Base-by-base conservation (phyloP, 1,140 invertebrate species). In the Euwallacea similis region DNA sequence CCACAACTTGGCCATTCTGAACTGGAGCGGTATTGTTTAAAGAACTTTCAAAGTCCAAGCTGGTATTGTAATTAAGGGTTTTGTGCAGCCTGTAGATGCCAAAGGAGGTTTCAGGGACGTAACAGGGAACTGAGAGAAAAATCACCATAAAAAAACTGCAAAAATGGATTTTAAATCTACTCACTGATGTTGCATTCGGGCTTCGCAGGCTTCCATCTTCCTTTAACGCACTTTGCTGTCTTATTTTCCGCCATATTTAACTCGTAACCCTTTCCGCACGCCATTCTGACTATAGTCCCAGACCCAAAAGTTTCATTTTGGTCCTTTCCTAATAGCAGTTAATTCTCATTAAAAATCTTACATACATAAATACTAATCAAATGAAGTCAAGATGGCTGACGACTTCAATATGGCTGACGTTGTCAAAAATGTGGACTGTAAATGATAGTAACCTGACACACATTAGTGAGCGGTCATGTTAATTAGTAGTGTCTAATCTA, bases 201-300 rank as follows among this genome's bases (percentile, higher is more conserved):
- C 74, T 88, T 90, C 67, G 86, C 87, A 0, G 93, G 93, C 77
- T 90, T 92, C 93, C 93, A 95, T 75, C 86, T 85, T 0, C 93
- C 92, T 58, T 89, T 81, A 0, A 90, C 87, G 79, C 93, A 94
- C 76, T 89, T 89, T 0, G 89, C 90, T 0, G 93, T 93, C 15
- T 87, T 84, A 78, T 94, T 94, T 60, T 84, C 80, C 4, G 88
- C 88, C 46, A 93, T 84, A 78, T 92, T 93, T 0, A 91, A 81
- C 7, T 87, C 87, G 76, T 92, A 93, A 0, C 92, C 92, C 66
- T 88, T 87, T 0, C 87, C 87, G 80, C 93, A 94, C 7, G 87
- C 87, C 9, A 93, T 85, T 76, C 87, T 84, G 0, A 93, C 85
- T 60, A 91, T 86, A 0, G 89, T 90, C 1, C 91, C 91, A 9